These are phyloP conservation scores for Oceanodroma tethys DNA, from an alignment of 2,113 vertebrate species.

Conservation along the genomic window DNA sequence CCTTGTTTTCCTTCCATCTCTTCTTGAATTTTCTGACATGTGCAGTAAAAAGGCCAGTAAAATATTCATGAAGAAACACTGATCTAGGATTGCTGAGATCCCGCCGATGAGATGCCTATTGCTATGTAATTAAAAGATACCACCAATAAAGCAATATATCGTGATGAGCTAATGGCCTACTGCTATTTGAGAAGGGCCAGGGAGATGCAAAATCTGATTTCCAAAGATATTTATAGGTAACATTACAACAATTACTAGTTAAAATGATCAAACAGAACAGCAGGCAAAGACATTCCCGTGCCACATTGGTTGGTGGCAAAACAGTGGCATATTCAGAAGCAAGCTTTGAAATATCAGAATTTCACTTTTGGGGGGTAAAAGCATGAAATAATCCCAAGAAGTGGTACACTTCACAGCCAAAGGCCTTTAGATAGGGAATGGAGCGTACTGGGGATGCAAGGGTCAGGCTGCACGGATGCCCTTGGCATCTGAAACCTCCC, in stretches of 20 bases:
- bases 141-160: neutral
- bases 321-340: neutral
- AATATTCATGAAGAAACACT: neutral
- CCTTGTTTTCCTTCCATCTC: neutral
- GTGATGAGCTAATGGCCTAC: constrained; percentile 18
- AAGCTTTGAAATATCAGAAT: neutral
- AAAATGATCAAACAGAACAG: neutral
- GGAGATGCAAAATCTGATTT: neutral
- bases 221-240: neutral
- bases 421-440: neutral
- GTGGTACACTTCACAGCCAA: neutral
- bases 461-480: neutral
- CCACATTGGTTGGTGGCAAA: neutral
- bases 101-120: fast-evolving
- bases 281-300: neutral
- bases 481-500: neutral
- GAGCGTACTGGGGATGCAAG: too few species aligned
- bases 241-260: neutral
- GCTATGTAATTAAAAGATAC: neutral
- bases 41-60: neutral
- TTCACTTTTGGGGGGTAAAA: neutral
- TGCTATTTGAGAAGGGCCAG: neutral
- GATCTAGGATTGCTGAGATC: neutral
- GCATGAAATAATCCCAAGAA: neutral
- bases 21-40: neutral